Evolutionary conservation across 2,888 invertebrate genomes (phyloP).

Genomic region (Volucella inflata): DNA sequence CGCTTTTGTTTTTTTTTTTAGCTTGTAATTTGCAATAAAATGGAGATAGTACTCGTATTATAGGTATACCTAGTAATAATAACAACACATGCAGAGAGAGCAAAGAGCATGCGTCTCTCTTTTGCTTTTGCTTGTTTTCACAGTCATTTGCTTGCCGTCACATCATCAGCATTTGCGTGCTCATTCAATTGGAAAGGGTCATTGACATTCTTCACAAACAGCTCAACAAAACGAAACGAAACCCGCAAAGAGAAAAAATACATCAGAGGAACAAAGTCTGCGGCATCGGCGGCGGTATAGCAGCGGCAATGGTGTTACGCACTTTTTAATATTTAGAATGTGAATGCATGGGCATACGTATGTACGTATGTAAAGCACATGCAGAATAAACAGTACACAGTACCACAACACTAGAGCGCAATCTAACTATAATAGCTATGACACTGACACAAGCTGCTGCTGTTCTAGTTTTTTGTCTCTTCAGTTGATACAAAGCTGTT

Average conservation of each 20-base stretch:
- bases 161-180: constrained; percentile 57
- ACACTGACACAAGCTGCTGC: constrained; percentile 33
- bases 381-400: too few relatives aligned
- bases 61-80: constrained; percentile 25
- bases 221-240: constrained; percentile 37
- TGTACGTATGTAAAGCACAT: too few relatives aligned
- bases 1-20: constrained; percentile 39
- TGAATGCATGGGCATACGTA: constrained; percentile 49
- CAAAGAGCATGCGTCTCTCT: constrained; percentile 57
- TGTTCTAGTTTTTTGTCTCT: constrained; percentile 31
- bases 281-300: not conserved
- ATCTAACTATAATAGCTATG: constrained; percentile 38
- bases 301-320: constrained; percentile 61
- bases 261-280: constrained; percentile 5
- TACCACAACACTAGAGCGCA: not conserved
- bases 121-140: constrained; percentile 18
- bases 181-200: constrained; percentile 74
- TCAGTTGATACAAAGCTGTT: too few relatives aligned
- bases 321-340: constrained; percentile 71
- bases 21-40: constrained; percentile 11
- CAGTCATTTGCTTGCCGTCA: constrained; percentile 46
- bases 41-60: too few relatives aligned
- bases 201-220: constrained; percentile 60
- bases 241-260: constrained; percentile 40
- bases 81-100: constrained; percentile 56